Conservation (phyloP, 2,888 invertebrate species). For the Anodontia alba region DNA sequence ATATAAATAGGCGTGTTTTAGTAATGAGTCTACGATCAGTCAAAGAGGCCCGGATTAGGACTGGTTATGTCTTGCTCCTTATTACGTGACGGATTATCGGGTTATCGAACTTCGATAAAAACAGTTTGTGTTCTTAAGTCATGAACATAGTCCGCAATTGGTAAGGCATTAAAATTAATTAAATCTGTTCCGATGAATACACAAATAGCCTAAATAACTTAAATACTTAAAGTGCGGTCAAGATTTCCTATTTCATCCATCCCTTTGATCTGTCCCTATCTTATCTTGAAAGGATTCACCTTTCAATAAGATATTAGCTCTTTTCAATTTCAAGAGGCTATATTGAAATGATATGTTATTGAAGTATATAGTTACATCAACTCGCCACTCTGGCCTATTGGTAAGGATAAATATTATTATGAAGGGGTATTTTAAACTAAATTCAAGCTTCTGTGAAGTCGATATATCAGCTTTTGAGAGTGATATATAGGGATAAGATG, state of each 20-base stretch:
- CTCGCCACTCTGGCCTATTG: conserved; percentile 15
- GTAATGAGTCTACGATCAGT: no score
- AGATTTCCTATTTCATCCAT: neutral
- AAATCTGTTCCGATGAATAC: neutral
- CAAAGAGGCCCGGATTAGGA: no score
- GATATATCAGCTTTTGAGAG: conserved; percentile 26
- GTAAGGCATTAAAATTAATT: neutral
- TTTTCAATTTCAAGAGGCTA: conserved; percentile 22
- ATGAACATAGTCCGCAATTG: no score
- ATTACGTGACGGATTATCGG: no score
- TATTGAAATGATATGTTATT: conserved; percentile 23
- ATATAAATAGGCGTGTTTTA: no score
- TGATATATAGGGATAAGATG: conserved; percentile 13
- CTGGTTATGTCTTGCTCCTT: no score
- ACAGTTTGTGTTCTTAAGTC: no score
- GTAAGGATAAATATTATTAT: conserved; percentile 24
- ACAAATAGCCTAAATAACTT: neutral
- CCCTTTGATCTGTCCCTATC: conserved; percentile 46
- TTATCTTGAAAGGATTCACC: conserved; percentile 45
- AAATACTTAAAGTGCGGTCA: conserved; percentile 7
- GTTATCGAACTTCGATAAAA: no score
- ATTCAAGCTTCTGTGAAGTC: neutral
- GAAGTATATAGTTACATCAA: conserved; percentile 28
- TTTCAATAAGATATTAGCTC: conserved; percentile 32
- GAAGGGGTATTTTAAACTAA: conserved; percentile 5